Base-by-base conservation (phyloP, 2,113 vertebrate species). In the Gadus macrocephalus region DNA sequence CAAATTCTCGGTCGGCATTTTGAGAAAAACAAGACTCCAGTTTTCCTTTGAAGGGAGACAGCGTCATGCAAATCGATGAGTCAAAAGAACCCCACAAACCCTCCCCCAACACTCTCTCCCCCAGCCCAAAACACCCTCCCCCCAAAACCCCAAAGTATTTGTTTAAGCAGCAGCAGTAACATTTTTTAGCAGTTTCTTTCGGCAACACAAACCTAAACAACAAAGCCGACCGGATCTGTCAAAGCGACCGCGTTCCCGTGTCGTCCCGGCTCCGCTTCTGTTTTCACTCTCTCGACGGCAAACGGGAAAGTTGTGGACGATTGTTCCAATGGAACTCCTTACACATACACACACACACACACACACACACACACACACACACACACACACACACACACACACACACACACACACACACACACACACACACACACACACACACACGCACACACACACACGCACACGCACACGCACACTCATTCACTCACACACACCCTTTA, bases 11-110 rank as follows among this genome's bases (percentile, higher is more conserved):
- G 72, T 79, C 58, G 4, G 71, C 68, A 61, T 68, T 49, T 82
- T 72, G 70, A 83, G 82, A 81, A 72, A 70, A 81, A 81, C 61
- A 80, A 20, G 71, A 66, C 75, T 83, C 58, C n/a, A 12, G 22
- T 62, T 78, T 80, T 75, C 68, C 63, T 53, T 75, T 74, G 28
- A 19, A 74, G 70, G 14, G 42, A 49, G 71, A 77, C 61, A 74
- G 76, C 67, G 1, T 83, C 89, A 88, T 89, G 89, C 87, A 86
- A 83, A 79, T 78, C 67, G 53, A 38, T 27, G 73, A 72, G 22
- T 71, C 67, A 68, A 85, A 81, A 74, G 79, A 56, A 78, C 38
- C 80, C 73, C 68, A 3, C 66, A 69, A 66, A 66, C 60, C 4
- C 60, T 8, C 11, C 60, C 20, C n/a, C 19, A 11, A 66, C 60